A percentile compares a stretch with the other conserved stretches of the same genome.
Evolutionary conservation across 2,888 invertebrate genomes (phyloP).

Genomic region (Tinea pellionella): DNA sequence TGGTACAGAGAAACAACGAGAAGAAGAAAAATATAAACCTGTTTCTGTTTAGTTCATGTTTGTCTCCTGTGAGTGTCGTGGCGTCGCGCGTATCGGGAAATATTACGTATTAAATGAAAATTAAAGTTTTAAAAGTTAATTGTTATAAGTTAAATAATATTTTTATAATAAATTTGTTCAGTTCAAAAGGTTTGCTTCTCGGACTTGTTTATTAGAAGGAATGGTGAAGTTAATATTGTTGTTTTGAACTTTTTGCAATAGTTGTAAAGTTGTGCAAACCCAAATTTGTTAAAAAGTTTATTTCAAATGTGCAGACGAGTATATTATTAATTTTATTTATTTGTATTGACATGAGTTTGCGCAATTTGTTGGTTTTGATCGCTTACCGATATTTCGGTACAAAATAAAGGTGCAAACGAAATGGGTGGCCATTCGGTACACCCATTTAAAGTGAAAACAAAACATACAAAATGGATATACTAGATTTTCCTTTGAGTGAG

Average conservation of each 20-base stretch:
- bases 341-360: not conserved
- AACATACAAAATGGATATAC: conserved; percentile 45
- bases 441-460: conserved; percentile 52
- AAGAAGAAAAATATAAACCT: conserved; percentile 45
- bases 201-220: not conserved
- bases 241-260: not conserved
- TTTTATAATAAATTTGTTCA: no score
- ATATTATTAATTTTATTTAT: conserved; percentile 19
- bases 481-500: conserved; percentile 42
- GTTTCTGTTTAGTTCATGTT: conserved; percentile 43
- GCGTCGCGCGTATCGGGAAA: conserved; percentile 42
- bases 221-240: not conserved
- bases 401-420: conserved; percentile 28
- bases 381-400: not conserved
- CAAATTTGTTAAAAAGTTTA: no score
- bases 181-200: no score
- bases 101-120: no score
- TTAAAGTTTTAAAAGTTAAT: no score
- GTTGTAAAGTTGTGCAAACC: not conserved
- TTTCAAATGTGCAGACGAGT: conserved; percentile 37
- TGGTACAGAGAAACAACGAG: conserved; percentile 25
- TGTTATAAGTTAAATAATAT: no score
- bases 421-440: conserved; percentile 61
- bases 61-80: conserved; percentile 54
- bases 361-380: not conserved